A percentile compares a stretch with the other conserved stretches of the same genome.
Conservation (phyloP, 2,113 vertebrate species). For the Tylochromis polylepis region DNA sequence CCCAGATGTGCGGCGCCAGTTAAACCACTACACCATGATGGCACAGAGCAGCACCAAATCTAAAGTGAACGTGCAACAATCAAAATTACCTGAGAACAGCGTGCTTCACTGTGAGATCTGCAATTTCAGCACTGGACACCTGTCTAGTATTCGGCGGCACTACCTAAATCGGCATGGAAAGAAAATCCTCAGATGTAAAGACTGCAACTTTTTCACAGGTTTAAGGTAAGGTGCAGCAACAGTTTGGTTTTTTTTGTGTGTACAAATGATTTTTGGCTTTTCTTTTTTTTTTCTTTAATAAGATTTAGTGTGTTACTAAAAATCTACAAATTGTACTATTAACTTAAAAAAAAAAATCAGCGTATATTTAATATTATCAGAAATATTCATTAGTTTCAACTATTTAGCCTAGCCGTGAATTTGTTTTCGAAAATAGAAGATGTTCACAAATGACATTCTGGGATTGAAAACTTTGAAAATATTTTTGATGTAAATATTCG, state of each 20-base stretch:
- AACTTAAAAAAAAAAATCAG: too few species aligned
- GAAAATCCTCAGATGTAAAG: conserved; percentile 87
- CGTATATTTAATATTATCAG: too few species aligned
- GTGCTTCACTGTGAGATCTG: conserved; percentile 88
- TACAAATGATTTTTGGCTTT: neutral
- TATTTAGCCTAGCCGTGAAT: too few species aligned
- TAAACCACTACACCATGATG: conserved; percentile 82
- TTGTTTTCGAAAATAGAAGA: neutral
- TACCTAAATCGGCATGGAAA: conserved; percentile 87
- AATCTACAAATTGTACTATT: neutral
- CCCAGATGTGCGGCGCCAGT: conserved; percentile 85
- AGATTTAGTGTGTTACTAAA: neutral
- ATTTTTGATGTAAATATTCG: neutral
- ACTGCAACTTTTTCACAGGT: conserved; percentile 86
- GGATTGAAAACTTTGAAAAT: neutral
- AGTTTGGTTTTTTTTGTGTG: neutral
- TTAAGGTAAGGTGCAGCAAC: conserved; percentile 78
- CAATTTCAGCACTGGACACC: conserved; percentile 83
- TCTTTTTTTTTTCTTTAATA: neutral
- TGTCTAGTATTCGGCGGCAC: conserved; percentile 85
- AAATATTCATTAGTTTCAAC: too few species aligned
- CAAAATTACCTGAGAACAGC: conserved; percentile 58
- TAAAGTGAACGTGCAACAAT: conserved; percentile 28
- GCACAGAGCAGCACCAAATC: conserved; percentile 58
- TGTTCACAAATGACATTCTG: neutral